A percentile compares a stretch with the other conserved stretches of the same genome.
These are phyloP conservation scores for Phocoena sinus DNA, from an alignment of 2,113 vertebrate genomes.

Conservation along the genomic window DNA sequence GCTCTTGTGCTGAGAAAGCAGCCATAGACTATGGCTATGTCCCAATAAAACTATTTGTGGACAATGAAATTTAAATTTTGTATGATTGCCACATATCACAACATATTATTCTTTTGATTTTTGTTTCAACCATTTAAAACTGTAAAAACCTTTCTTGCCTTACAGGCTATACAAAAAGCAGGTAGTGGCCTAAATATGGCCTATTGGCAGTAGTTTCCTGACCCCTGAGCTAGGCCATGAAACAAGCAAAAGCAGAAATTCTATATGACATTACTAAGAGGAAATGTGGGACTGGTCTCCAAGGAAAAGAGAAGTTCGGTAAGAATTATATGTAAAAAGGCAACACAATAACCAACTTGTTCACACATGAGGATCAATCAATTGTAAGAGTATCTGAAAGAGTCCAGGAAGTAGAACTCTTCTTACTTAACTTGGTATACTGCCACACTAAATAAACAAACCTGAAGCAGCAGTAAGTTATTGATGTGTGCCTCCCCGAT, in stretches of 20 bases:
- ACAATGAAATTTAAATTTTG: background rate
- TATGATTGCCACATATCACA: background rate
- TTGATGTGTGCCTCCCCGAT: background rate
- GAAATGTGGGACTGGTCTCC: background rate
- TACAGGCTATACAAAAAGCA: background rate
- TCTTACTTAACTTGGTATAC: background rate
- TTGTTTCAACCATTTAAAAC: background rate
- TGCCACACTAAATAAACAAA: background rate
- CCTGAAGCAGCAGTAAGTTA: background rate
- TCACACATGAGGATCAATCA: background rate
- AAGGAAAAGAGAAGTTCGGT: background rate
- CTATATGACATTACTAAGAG: background rate
- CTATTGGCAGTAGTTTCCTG: background rate
- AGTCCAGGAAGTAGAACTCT: background rate
- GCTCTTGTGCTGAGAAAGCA: background rate
- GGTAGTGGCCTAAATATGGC: background rate
- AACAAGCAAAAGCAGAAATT: background rate
- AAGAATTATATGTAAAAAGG: constrained; percentile 14
- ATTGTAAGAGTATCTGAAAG: background rate
- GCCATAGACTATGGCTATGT: background rate
- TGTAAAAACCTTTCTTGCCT: background rate
- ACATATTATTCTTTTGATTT: background rate
- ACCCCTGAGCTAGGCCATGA: background rate
- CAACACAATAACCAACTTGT: background rate
- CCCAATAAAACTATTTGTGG: background rate